Base-by-base conservation (phyloP, 2,888 invertebrate genomes). In the Macrophya alboannulata region DNA sequence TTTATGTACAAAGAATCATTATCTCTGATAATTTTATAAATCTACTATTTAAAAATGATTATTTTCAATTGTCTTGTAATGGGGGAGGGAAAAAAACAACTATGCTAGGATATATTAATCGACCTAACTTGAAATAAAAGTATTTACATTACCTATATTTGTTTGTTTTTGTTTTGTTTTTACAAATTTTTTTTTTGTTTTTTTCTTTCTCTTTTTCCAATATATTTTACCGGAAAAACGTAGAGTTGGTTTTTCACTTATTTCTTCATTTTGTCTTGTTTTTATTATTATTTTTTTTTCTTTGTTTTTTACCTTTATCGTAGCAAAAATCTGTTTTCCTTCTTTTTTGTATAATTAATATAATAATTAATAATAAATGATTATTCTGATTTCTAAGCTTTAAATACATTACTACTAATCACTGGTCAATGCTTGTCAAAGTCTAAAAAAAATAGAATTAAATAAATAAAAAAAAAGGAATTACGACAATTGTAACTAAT, bases 131-230 rank as follows among this genome's bases (percentile, higher is more conserved):
- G 88, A 89, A 89, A 88, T 90, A 90, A 85, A 88, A 86, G 88
- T 91, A 91, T 91, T 90, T 92, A 88, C 89, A 89, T 87, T 85
- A 85, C 90, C 87, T 89, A 90, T 88, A 89, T 89, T 86, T 87
- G 88, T 89, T 89, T 88, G 88, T 90, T 90, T 90, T 90, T 90
- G 90, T 74, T 62, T 86, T 87, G 86, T 89, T 84, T 84, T 85
- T 86, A 85, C 85, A 83, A 76, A 86, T 87, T 89, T 86, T 87
- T 88, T 89, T 88, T 89, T 37, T 89, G n/a, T 88, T 88, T 90
- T 90, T 90, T 91, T 90, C 90, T 68, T 71, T 85, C 86, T 86
- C 88, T 84, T 82, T 85, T 86, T 85, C 85, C 76, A 76, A 87
- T 87, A 85, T 77, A 86, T 59, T 71, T 85, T 87, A 37, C 48